Evolutionary conservation across 2,113 vertebrate genomes (phyloP), one percentile per base, ranked within the genome.

Genomic region (Microtus pennsylvanicus): DNA sequence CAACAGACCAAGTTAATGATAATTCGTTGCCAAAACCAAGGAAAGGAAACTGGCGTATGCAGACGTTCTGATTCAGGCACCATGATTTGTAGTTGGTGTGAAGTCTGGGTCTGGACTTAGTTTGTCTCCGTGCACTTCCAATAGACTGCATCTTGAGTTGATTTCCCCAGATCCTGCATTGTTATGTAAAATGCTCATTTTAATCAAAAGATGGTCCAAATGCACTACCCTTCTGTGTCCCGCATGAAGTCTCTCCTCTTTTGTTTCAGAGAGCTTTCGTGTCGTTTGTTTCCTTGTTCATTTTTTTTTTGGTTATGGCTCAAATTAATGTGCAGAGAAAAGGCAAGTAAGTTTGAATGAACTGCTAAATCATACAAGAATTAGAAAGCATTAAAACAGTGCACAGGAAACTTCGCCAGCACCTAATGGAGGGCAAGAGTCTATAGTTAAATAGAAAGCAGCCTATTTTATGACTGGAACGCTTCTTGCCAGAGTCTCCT

Each of bases 71-170:
- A 21, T 96, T 95, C 75, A 93, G 78, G 72, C 67, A 22, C 38
- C 42, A 28, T 85, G 77, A 92, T 93, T 92, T 96, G 91, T 12
- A 78, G 67, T 80, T 90, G 50, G 52, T 95, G 14, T 97, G 93
- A 95, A 97, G 75, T 95, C 94, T 80, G 69, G 35, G 47, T 90
- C 96, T 97, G 94, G 91, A 97, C 22, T 87, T 92, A 77, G 67
- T 97, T 97, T 94, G 45, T 94, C 95, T 70, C 75, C 69, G 93
- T 72, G 89, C 24, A 28, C 0, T 85, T 81, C 17, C 35, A 97
- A 1, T 89, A 67, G 81, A 69, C 24, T 14, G 38, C 86, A 75
- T 96, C 93, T 95, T 97, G 94, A 94, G 81, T 83, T 97, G 85
- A 93, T 96, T 96, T 96, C 89, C 38, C 78, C 35, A 21, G 88